Base-by-base conservation (phyloP, 1,140 invertebrate species). In the Drosophila pandora region DNA sequence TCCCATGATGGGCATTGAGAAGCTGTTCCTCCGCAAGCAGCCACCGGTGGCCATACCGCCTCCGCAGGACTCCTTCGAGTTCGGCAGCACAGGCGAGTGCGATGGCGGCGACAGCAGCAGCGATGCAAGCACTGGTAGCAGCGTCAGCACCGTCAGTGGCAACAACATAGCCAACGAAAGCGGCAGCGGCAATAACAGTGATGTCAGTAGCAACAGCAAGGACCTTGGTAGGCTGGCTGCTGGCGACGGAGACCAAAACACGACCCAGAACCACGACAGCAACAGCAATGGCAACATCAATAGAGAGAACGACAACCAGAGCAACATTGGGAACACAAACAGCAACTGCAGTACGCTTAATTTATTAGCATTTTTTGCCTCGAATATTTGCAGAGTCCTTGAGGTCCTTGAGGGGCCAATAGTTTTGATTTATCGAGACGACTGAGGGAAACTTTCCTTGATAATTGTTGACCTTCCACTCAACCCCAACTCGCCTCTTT, bases 331-430 rank as follows among this genome's bases (percentile, higher is more conserved):
- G 47, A 75, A 55, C 64, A 71, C 75, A 64, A 87, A 72, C 73
- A 62, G 78, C 78, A 88, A 72, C 85, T 88, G 82, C 82, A 87
- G 82, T 88, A 74, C 53, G 76, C 77, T 63, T 87, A 85, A 85
- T 85, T 85, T 85, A 85, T 85, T 85, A 81, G 80, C 62, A 61
- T 65, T 65, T 70, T 85, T 70, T 21, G 6, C 13, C 13, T 21
- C 68, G 73, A 85, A 69, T 88, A 88, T 90, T 90, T 87, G 87
- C 85, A 69, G 87, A 81, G 57, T 81, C 52, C 87, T 90, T 71
- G 59, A 90, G 56, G 57, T 81, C 52, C 87, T 90, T 71, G 59
- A 90, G 67, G 70, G 68, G 68, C 41, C 78, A 80, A 79, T 85
- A 73, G 68, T 69, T 89, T 89, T 90, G 81, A 90, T 90, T 90